Base-by-base conservation (phyloP, 2,113 vertebrate species). In the Perca fluviatilis region DNA sequence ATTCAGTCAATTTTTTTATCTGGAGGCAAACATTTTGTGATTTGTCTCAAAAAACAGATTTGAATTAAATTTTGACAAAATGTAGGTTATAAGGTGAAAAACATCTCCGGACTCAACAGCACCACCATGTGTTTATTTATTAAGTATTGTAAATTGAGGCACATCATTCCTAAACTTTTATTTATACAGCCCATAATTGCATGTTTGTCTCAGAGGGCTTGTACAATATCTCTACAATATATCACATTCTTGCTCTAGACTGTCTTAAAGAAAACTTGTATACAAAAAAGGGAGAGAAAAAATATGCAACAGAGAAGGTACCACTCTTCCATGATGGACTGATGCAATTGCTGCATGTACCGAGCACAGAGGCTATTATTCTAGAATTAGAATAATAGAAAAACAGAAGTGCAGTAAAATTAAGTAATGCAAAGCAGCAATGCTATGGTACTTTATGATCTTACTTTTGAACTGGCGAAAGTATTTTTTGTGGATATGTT, bases 181-280 rank as follows among this genome's bases (percentile, higher is more conserved):
- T 64, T 75, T n/a, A 16, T 8, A 23, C 49, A 75, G 49, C 30
- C 47, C 49, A 54, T 54, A 65, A 75, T 54, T 74, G 72, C 72
- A 62, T 11, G 47, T 50, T 53, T 74, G 56, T 49, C 16, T 47
- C 23, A 0, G 53, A 57, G 25, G 49, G n/a, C 46, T 70, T 33
- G 40, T 30, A 21, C 47, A 68, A 19, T 50, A 40, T 40, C 16
- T 2, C 18, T 5, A 33, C 4, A 51, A 46, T 56, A 43, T 21
- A 21, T 76, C 33, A 64, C 15, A 53, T 33, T 67, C 15, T 3
- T 27, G 10, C 3, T 60, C n/a, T 68, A 19, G 47, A 43, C 23
- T 10, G 40, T 47, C 5, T 49, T 51, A 51, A 7, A 47, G 25
- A 30, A 47, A 56, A 56, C 7, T 49, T 60, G 3, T 49, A 11